Conservation (phyloP, 2,113 vertebrate species). For the Baryphthengus martii region DNA sequence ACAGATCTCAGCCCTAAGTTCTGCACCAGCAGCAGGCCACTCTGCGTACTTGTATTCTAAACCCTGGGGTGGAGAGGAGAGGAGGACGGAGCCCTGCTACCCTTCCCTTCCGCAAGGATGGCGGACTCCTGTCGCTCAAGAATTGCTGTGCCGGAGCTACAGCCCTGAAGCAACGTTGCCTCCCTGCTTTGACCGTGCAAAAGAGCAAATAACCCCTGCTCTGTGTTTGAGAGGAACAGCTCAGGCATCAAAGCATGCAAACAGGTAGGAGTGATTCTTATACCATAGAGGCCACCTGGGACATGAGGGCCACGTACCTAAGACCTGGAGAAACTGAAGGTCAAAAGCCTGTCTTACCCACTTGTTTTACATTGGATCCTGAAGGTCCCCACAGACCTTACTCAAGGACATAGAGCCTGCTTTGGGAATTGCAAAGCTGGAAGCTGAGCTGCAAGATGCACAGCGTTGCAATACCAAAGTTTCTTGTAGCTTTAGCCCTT, state of each 20-base stretch:
- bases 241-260: not conserved
- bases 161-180: not conserved
- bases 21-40: rapidly evolving
- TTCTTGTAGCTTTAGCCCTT: not conserved
- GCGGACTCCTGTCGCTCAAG: not conserved
- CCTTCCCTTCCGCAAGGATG: not conserved
- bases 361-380: not conserved
- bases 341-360: not conserved
- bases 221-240: not conserved
- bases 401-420: not conserved
- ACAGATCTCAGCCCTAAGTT: rapidly evolving
- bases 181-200: not conserved
- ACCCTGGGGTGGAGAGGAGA: not conserved
- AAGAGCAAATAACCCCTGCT: not conserved
- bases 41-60: rapidly evolving
- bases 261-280: not conserved
- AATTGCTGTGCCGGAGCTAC: not conserved
- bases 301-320: rapidly evolving
- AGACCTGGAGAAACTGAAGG: not conserved
- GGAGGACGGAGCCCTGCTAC: not conserved
- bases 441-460: not conserved
- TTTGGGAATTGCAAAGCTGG: not conserved
- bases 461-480: not conserved
- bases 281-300: not conserved
- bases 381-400: not conserved